Conservation (phyloP, 2,797 vertebrate species). For the Tinamus major region DNA sequence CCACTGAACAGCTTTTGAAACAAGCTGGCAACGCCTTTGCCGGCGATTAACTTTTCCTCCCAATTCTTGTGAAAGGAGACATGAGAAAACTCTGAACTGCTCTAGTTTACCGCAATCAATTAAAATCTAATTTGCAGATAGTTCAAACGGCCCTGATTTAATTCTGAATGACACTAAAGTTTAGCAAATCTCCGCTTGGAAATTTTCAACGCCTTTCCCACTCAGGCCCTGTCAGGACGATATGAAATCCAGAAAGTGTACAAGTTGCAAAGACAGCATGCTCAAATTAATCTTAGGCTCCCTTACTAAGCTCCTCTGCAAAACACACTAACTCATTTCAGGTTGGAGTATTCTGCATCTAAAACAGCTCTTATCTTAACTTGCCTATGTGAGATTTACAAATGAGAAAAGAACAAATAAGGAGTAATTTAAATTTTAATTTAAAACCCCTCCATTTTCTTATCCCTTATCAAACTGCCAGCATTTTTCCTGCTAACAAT, state of each 20-base stretch:
- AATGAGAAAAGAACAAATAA: slow-evolving; percentile 82
- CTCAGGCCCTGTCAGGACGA: slow-evolving; percentile 1
- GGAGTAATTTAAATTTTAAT: slow-evolving; percentile 87
- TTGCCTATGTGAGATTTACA: slow-evolving; percentile 80
- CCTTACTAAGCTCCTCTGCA: slow-evolving; percentile 19
- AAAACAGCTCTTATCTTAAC: slow-evolving; percentile 81
- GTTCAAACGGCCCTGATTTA: not conserved
- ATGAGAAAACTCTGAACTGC: slow-evolving; percentile 15
- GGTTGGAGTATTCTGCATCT: slow-evolving; percentile 73
- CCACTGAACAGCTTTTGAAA: not conserved
- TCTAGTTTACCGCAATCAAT: slow-evolving; percentile 27
- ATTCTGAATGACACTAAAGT: slow-evolving; percentile 5
- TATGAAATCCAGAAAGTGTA: slow-evolving; percentile 67
- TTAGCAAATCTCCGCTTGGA: slow-evolving; percentile 17
- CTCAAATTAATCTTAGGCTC: slow-evolving; percentile 39
- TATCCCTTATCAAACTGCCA: slow-evolving; percentile 85
- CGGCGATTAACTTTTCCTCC: not conserved
- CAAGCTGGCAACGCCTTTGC: not conserved
- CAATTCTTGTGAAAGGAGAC: not conserved
- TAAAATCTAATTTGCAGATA: slow-evolving; percentile 52
- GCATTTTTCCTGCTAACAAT: slow-evolving; percentile 82
- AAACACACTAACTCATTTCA: slow-evolving; percentile 65
- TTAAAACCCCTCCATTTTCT: slow-evolving; percentile 83
- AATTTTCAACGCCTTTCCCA: slow-evolving; percentile 12
- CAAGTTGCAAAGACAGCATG: slow-evolving; percentile 36